Evolutionary conservation across 2,113 vertebrate species (phyloP), one percentile per base, ranked within the genome.

Genomic region (Forbesichthys papilliferus): DNA sequence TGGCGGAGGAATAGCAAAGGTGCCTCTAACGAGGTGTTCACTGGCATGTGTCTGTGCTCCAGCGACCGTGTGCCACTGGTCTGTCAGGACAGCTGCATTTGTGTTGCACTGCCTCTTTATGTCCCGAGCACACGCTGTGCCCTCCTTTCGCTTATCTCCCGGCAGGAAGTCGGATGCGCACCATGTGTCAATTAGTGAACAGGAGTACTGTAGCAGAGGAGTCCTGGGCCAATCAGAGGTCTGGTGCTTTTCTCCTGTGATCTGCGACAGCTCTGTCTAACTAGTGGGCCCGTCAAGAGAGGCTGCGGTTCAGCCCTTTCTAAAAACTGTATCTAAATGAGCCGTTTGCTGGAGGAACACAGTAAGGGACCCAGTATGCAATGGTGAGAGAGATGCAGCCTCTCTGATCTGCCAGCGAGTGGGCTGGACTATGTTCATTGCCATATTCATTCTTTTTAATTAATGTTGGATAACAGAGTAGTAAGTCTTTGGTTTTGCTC

Each of bases 131-230:
- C 80, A 81, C 74, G 83, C 75, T 75, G 67, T 84, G 74, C 63
- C 82, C 81, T 84, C 78, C 75, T 82, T 82, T 82, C 58, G 49
- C 80, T 88, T 79, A 78, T 86, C 67, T 75, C 77, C 81, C 85
- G 78, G 86, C 83, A 86, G 79, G 67, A 87, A 77, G 74, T 79
- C 62, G 68, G 81, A 85, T 84, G 27, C 86, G 83, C 59, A 36
- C 74, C 59, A 78, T 79, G 84, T 82, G 87, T 88, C 89, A 91
- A 91, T 90, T 92, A 91, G 72, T 71, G 73, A 81, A 82, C 66
- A 82, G 74, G 82, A 84, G 75, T 78, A 83, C 53, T 71, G 79
- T 67, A 72, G 66, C 42, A 53, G 70, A 77, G 78, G 82, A 82
- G 79, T 83, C 74, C 74, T 79, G 73, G 55, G 75, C 74, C 77